Evolutionary conservation across 2,888 invertebrate species (phyloP).

Genomic region (Ischnus inquisitorius): DNA sequence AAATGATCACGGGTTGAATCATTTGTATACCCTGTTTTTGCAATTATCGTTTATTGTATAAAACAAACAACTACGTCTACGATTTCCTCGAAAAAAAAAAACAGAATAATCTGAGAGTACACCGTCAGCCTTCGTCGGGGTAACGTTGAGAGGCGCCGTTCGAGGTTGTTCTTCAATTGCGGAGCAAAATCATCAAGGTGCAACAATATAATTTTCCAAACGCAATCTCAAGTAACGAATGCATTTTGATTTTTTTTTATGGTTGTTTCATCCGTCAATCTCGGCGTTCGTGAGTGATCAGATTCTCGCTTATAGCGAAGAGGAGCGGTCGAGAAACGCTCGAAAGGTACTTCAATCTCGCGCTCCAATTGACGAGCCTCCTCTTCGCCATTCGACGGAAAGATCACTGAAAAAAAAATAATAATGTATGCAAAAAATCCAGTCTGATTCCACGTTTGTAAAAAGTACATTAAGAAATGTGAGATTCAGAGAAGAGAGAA

Average conservation of each 20-base stretch:
- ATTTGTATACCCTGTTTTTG: slow-evolving; percentile 13
- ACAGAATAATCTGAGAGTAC: slow-evolving; percentile 70
- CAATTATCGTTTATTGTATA: slow-evolving; percentile 75
- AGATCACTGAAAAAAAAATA: slow-evolving; percentile 13
- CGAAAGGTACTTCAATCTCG: slow-evolving; percentile 16
- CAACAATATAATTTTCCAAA: slow-evolving; percentile 76
- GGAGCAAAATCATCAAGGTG: slow-evolving; percentile 55
- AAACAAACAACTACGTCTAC: slow-evolving; percentile 76
- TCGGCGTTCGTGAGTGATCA: not conserved
- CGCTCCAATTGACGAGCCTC: slow-evolving; percentile 15
- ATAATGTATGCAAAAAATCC: slow-evolving; percentile 28
- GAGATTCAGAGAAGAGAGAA: no score
- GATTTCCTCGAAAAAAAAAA: slow-evolving; percentile 68
- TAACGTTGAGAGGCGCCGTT: slow-evolving; percentile 76
- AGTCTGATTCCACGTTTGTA: slow-evolving; percentile 69
- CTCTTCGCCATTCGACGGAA: slow-evolving; percentile 16
- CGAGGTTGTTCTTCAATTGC: slow-evolving; percentile 51
- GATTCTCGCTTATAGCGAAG: not conserved
- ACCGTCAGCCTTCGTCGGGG: slow-evolving; percentile 76
- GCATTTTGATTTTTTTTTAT: slow-evolving; percentile 29
- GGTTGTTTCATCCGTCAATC: slow-evolving; percentile 51
- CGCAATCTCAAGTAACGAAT: slow-evolving; percentile 79
- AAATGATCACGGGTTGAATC: no score
- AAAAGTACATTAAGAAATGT: slow-evolving; percentile 76
- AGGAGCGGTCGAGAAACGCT: not conserved